A percentile compares a stretch with the other conserved stretches of the same genome.
Conservation (phyloP, 53 echinoderm and acorn worm genomes). For the Mesocentrotus franciscanus region DNA sequence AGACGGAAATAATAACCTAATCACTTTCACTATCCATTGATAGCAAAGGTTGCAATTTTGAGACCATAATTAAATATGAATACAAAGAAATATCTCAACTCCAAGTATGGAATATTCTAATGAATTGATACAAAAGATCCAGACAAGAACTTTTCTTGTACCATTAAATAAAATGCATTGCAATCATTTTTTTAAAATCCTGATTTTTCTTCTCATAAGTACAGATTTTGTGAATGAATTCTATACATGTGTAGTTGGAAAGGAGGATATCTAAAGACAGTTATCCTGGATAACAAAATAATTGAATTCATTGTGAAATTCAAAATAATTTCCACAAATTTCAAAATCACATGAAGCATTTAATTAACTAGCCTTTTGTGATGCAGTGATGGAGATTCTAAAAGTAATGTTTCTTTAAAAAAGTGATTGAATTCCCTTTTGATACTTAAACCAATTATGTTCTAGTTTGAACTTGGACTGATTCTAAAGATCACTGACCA, state of each 20-base stretch:
- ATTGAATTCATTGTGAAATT: too few species aligned
- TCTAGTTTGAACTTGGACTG: not conserved
- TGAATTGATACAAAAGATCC: not conserved
- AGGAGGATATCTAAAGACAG: not conserved
- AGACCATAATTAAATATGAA: not conserved
- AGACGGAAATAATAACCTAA: not conserved
- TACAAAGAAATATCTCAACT: not conserved
- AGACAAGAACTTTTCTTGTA: not conserved
- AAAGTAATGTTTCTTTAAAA: not conserved
- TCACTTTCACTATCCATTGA: not conserved
- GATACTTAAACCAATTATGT: not conserved
- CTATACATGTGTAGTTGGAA: not conserved
- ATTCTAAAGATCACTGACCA: too few species aligned
- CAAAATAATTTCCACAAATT: too few species aligned
- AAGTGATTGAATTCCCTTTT: not conserved
- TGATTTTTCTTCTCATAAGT: not conserved
- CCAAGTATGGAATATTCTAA: not conserved
- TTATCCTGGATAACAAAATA: too few species aligned
- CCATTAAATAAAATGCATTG: slow-evolving; percentile 10
- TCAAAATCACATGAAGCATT: too few species aligned
- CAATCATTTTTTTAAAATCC: not conserved
- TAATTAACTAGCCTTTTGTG: too few species aligned
- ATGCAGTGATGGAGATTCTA: not conserved
- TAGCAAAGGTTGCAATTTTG: not conserved
- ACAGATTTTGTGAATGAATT: not conserved